Base-by-base conservation (phyloP, 2,797 vertebrate species). In the Percopsis omiscomaycus region DNA sequence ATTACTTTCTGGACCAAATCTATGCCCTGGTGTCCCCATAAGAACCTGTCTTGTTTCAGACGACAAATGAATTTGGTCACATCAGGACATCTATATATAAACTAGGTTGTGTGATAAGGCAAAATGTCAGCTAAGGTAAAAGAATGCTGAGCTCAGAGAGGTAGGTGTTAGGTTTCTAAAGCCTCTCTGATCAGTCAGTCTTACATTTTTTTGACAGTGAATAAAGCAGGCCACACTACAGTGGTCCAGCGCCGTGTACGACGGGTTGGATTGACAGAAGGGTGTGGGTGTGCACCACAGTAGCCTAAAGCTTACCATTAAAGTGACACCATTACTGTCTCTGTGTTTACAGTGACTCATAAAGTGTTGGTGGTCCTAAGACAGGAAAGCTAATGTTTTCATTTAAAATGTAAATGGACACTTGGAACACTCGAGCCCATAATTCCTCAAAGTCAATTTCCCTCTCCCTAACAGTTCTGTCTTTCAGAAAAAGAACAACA, bases 351-450 rank as follows among this genome's bases (percentile, higher is more conserved):
- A 55, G 72, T 44, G 52, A 76, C 57, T 86, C 81, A 77, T 86
- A 85, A 88, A 88, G 55, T 73, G 66, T 30, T 29, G 1, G 71
- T 75, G 78, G 70, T 80, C 71, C 55, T 0, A 14, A 47, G 49
- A 69, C 68, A 60, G 54, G 14, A 66, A 68, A 80, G 71, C 49
- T 77, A 83, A 83, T 78, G 79, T 73, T 80, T 75, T 70, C 61
- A 79, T 88, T 87, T 81, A 75, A 85, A 86, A 86, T 87, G 84
- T 81, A 86, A 84, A 89, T 80, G 2, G 61, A 69, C 60, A 56
- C 62, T 55, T 30, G 32, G 51, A 53, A 79, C 82, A 79, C 74
- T 81, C 37, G 75, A 83, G 66, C 48, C 60, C 46, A 60, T 86
- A 84, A 88, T 86, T 87, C 64, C 49, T 73, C 3, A 0, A 12